Evolutionary conservation across 2,888 invertebrate species (phyloP).

Genomic region (Thereva nobilitata): DNA sequence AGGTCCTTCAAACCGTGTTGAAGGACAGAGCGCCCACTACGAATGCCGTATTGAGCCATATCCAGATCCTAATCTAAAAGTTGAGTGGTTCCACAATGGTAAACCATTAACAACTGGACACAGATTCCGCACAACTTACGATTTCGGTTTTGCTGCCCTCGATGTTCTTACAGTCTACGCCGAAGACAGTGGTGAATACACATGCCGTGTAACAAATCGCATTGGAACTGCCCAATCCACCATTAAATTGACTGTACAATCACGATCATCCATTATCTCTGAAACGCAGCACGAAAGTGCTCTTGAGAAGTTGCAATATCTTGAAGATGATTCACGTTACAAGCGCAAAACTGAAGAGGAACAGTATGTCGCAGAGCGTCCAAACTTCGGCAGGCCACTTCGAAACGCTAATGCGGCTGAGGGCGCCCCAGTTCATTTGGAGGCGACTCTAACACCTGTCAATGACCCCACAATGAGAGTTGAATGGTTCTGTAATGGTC

Average conservation of each 20-base stretch:
- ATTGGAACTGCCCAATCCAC: constrained; percentile 82
- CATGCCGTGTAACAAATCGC: constrained; percentile 83
- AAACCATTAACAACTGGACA: constrained; percentile 86
- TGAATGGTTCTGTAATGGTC: constrained; percentile 97
- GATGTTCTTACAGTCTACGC: constrained; percentile 93
- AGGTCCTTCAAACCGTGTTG: constrained; percentile 81
- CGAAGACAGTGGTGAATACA: constrained; percentile 93
- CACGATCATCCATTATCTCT: constrained; percentile 80
- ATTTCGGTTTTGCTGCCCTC: constrained; percentile 95
- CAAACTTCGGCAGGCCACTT: constrained; percentile 85
- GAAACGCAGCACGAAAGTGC: constrained; percentile 94
- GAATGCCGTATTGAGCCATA: constrained; percentile 93
- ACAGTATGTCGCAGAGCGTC: constrained; percentile 77
- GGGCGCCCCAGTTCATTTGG: constrained; percentile 86
- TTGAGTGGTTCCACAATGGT: constrained; percentile 93
- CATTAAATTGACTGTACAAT: constrained; percentile 78
- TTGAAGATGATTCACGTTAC: constrained; percentile 83
- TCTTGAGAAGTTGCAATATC: constrained; percentile 85
- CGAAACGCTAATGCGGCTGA: constrained; percentile 85
- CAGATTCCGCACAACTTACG: constrained; percentile 89
- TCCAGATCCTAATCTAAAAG: constrained; percentile 84
- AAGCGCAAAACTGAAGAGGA: constrained; percentile 75
- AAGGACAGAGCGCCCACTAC: constrained; percentile 89
- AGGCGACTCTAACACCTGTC: constrained; percentile 93
- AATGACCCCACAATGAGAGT: constrained; percentile 98